These are phyloP conservation scores for Oxyura jamaicensis DNA, from an alignment of 2,113 vertebrate species.

Conservation along the genomic window DNA sequence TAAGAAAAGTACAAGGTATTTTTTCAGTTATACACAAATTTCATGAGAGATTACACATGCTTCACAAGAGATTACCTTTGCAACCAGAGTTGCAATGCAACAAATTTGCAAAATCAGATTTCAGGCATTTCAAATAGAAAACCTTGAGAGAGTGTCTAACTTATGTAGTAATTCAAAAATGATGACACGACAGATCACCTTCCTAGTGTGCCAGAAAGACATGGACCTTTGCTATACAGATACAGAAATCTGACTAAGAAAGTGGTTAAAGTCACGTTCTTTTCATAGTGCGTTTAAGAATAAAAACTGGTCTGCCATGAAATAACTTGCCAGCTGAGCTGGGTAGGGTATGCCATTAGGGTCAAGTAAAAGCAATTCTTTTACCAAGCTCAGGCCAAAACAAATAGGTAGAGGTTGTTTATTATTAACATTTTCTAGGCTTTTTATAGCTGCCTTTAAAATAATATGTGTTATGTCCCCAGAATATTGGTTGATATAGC, in stretches of 20 bases:
- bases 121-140: slow-evolving; percentile 19
- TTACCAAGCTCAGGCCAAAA: neutral
- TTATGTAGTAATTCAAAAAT: neutral
- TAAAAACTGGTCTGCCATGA: neutral
- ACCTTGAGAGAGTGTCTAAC: neutral
- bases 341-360: neutral
- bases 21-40: neutral
- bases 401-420: neutral
- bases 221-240: neutral
- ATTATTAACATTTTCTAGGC: neutral
- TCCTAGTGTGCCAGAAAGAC: neutral
- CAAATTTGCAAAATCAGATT: slow-evolving; percentile 12
- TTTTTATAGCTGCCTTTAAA: no score
- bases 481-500: neutral
- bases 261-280: neutral
- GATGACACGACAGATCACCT: neutral
- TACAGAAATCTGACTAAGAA: neutral
- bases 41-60: neutral
- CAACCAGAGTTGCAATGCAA: neutral
- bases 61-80: neutral
- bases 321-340: neutral
- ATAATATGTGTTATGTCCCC: no score
- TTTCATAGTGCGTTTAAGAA: neutral
- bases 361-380: neutral
- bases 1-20: neutral